Evolutionary conservation across 1,140 invertebrate species (phyloP).

Genomic region (Pararge aegeria): DNA sequence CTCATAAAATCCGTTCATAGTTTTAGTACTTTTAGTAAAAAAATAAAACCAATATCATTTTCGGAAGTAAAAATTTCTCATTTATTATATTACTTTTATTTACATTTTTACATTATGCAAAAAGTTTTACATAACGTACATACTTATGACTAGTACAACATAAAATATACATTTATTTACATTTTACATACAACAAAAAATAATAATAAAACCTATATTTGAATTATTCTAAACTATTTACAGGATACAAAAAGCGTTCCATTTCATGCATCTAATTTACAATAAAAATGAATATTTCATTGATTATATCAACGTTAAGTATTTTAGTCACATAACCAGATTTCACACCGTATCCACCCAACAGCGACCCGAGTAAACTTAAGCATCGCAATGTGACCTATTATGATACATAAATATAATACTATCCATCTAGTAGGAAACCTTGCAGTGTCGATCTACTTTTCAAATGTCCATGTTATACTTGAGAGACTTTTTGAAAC

Average conservation of each 20-base stretch:
- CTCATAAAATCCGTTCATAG: no score
- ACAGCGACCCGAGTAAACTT: no score
- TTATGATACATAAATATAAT: no score
- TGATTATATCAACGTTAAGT: slow-evolving; percentile 16
- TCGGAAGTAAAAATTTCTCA: slow-evolving; percentile 14
- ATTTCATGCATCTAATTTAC: slow-evolving; percentile 19
- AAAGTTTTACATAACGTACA: slow-evolving; percentile 30
- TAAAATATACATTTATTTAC: slow-evolving; percentile 48
- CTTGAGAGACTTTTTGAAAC: no score
- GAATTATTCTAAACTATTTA: slow-evolving; percentile 25
- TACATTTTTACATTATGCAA: slow-evolving; percentile 41
- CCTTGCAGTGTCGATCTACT: no score
- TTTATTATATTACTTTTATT: slow-evolving; percentile 43
- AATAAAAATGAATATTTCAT: not conserved
- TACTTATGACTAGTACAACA: slow-evolving; percentile 55
- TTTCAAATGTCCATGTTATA: no score
- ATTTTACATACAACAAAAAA: slow-evolving; percentile 13
- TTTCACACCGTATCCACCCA: no score
- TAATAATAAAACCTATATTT: not conserved
- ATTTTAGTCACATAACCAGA: slow-evolving; percentile 34
- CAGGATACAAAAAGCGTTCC: slow-evolving; percentile 36
- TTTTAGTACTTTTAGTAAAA: no score
- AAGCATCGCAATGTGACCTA: no score
- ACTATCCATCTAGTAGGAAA: no score
- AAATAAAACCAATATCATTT: not conserved